Percentiles rank a stretch among this genome's conserved stretches.
Conservation (phyloP, 2,113 vertebrate species). For the Sinocyclocheilus anophthalmus region DNA sequence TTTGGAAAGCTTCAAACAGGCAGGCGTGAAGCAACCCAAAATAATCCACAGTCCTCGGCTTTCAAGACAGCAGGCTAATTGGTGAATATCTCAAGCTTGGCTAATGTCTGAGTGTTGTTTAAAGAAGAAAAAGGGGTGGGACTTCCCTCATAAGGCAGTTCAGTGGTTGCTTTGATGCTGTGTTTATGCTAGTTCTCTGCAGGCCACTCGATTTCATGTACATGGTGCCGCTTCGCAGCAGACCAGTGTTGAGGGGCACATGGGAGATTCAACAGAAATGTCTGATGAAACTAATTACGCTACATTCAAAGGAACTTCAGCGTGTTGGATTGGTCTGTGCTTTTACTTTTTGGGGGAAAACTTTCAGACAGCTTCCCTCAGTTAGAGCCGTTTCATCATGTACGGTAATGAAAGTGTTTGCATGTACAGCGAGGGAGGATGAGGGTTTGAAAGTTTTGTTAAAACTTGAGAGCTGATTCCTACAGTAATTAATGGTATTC, state of each 20-base stretch:
- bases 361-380: constrained; percentile 4
- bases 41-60: background rate
- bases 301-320: constrained; percentile 29
- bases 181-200: constrained; percentile 41
- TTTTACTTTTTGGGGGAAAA: constrained; percentile 13
- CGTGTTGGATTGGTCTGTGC: constrained; percentile 13
- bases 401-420: background rate
- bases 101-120: constrained; percentile 19
- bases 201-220: constrained; percentile 27
- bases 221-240: background rate
- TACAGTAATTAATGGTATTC: background rate
- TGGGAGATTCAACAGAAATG: constrained; percentile 29
- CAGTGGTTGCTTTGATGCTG: constrained; percentile 25
- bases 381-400: constrained; percentile 28
- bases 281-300: constrained; percentile 53
- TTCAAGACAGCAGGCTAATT: constrained; percentile 23
- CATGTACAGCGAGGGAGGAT: background rate
- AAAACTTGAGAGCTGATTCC: background rate
- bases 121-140: background rate
- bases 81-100: background rate
- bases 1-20: background rate
- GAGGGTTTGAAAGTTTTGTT: constrained; percentile 10
- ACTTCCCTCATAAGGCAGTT: background rate
- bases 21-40: background rate
- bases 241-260: constrained; percentile 4